Base-by-base conservation (phyloP, 2,113 vertebrate species). In the Dromaius novaehollandiae region DNA sequence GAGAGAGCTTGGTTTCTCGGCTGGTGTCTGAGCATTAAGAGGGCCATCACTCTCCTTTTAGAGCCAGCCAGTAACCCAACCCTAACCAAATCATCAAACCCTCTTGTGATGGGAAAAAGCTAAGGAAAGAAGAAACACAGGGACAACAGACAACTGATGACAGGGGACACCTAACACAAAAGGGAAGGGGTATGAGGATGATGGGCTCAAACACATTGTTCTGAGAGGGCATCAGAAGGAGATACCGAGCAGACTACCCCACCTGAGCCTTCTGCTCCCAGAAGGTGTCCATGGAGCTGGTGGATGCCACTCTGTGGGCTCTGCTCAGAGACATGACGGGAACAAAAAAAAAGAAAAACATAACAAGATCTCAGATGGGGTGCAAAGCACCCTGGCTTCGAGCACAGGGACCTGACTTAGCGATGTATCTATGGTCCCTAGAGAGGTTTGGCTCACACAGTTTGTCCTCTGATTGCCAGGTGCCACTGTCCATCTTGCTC, bases 221-320 rank as follows among this genome's bases (percentile, higher is more conserved):
- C 2, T 51, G 48, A 69, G 84, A 86, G 24, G 51, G 50, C 70
- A 60, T 13, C 56, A 38, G 46, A 15, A 20, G 32, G 7, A 64
- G 6, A 69, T 24, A 73, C 9, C 1, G 2, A 88, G 79, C n/a
- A 88, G 58, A 48, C 4, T 4, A 51, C 63, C 40, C 40, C 40
- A 46, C 0, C 0, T 13, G 16, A 20, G 38, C 22, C 38, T 26
- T 28, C 38, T 40, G 63, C 63, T 26, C 38, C 36, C 38, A 28
- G 64, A 40, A 66, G 34, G 16, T 12, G 11, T 19, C 64, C 17
- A 8, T 28, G 38, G 38, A 66, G 40, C 38, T 19, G 64, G 26
- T 13, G 11, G 65, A 32, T 44, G 65, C 40, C 19, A 30, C 40
- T 32, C 28, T 17, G 65, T 28, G 26, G 65, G 18, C 28, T 68